Evolutionary conservation across 2,113 vertebrate species (phyloP).

Genomic region (Odontesthes bonariensis): DNA sequence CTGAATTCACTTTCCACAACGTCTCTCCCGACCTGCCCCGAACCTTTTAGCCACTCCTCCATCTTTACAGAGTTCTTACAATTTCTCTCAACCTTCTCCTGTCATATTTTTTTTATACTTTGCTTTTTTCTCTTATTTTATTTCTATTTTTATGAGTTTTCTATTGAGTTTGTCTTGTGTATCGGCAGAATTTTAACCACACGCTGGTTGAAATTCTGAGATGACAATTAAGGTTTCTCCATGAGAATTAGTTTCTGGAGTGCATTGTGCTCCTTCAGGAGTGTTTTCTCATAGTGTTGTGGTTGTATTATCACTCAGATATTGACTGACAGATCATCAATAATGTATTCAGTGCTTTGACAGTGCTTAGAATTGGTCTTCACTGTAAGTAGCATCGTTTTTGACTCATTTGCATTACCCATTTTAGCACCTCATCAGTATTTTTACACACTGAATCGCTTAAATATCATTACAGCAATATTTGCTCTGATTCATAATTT

Average conservation of each 20-base stretch:
- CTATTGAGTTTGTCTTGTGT: slow-evolving; percentile 80
- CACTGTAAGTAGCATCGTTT: slow-evolving; percentile 66
- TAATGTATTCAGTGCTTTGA: slow-evolving; percentile 42
- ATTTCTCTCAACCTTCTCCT: slow-evolving; percentile 82
- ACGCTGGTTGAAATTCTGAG: slow-evolving; percentile 83
- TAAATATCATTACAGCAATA: slow-evolving; percentile 25
- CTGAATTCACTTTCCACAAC: slow-evolving; percentile 75
- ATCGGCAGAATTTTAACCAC: slow-evolving; percentile 84
- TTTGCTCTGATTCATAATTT: slow-evolving; percentile 18
- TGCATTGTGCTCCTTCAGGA: slow-evolving; percentile 65
- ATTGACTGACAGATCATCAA: slow-evolving; percentile 64
- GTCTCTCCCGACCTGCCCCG: slow-evolving; percentile 73
- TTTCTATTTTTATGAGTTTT: background rate
- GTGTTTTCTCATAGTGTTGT: slow-evolving; percentile 73
- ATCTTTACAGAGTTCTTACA: slow-evolving; percentile 80
- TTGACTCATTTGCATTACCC: slow-evolving; percentile 72
- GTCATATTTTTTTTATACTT: slow-evolving; percentile 79
- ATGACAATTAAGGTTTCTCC: slow-evolving; percentile 75
- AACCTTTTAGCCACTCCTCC: slow-evolving; percentile 79
- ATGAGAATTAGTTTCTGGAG: slow-evolving; percentile 71
- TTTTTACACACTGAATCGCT: slow-evolving; percentile 47
- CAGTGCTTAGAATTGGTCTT: slow-evolving; percentile 42
- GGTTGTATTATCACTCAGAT: slow-evolving; percentile 66
- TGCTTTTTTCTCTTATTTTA: slow-evolving; percentile 73
- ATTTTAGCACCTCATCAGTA: slow-evolving; percentile 74